Evolutionary conservation across 2,797 vertebrate genomes (phyloP).

Genomic region (Todus mexicanus): DNA sequence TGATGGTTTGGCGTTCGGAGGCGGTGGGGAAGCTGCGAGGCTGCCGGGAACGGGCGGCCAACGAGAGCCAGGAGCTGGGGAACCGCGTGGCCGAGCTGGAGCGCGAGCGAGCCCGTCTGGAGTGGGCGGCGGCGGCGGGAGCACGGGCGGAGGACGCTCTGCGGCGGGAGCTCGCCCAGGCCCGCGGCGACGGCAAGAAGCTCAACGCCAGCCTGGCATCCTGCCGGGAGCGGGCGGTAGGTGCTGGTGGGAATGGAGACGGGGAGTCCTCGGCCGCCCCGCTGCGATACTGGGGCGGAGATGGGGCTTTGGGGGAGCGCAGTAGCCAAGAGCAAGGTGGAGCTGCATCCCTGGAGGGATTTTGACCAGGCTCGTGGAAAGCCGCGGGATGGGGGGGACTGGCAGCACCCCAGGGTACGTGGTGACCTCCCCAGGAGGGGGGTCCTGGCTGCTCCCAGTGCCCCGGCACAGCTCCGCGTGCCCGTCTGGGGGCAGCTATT

Average conservation of each 20-base stretch:
- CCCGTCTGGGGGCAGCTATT: background rate
- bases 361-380: background rate
- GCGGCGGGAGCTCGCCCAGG: background rate
- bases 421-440: background rate
- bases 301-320: background rate
- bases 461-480: background rate
- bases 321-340: background rate
- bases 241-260: background rate
- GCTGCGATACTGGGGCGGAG: rapidly evolving
- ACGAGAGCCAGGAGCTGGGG: constrained; percentile 19
- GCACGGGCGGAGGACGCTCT: background rate
- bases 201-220: background rate
- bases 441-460: rapidly evolving
- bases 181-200: rapidly evolving
- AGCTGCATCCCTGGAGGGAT: background rate
- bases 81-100: background rate
- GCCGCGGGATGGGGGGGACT: rapidly evolving
- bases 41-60: background rate
- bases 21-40: background rate
- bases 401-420: background rate
- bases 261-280: rapidly evolving
- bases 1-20: constrained; percentile 18
- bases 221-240: background rate
- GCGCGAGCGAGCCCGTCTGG: background rate
- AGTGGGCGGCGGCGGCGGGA: background rate